Evolutionary conservation across 2,888 invertebrate genomes (phyloP), one percentile per base, ranked within the genome.

Genomic region (Diogma glabrata): DNA sequence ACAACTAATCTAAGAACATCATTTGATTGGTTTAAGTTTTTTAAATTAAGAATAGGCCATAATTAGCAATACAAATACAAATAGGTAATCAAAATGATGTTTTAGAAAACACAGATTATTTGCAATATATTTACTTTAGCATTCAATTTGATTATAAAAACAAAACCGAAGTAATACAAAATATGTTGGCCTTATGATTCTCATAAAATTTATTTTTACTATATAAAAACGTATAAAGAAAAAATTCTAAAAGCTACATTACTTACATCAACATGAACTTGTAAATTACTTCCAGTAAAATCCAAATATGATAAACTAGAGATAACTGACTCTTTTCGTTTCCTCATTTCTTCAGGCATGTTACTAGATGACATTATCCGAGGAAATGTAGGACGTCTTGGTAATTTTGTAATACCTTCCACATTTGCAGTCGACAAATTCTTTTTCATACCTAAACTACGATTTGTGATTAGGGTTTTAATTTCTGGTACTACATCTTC

Each of bases 231-330:
- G 10, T 40, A 22, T 22, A 43, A 22, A 28, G n/a, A 28, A 3
- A 20, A 12, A 22, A 3, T n/a, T 9, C 2, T 16, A 40, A 19
- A n/a, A n/a, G n/a, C n/a, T n/a, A n/a, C n/a, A n/a, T 49, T 52
- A 70, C 74, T 69, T 64, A 79, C 79, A 66, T 79, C 79, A 55
- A 83, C 71, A 64, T 82, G 82, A 52, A 84, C 71, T 61, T 82
- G 82, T 53, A 83, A 67, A 62, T 81, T 82, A 58, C 84, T 84
- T 55, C 84, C 84, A 28, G 81, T 82, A 65, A 84, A 84, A 67
- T 84, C 84, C 76, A 84, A 76, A 58, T 81, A 77, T 1, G 84
- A 84, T 57, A 82, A 77, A 62, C 79, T 82, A 16, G 83, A 82
- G 58, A 83, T 79, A 30, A 84, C 79, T 2, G 84, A 83, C 48